Base-by-base conservation (phyloP, 2,113 vertebrate genomes). In the Eonycteris spelaea region DNA sequence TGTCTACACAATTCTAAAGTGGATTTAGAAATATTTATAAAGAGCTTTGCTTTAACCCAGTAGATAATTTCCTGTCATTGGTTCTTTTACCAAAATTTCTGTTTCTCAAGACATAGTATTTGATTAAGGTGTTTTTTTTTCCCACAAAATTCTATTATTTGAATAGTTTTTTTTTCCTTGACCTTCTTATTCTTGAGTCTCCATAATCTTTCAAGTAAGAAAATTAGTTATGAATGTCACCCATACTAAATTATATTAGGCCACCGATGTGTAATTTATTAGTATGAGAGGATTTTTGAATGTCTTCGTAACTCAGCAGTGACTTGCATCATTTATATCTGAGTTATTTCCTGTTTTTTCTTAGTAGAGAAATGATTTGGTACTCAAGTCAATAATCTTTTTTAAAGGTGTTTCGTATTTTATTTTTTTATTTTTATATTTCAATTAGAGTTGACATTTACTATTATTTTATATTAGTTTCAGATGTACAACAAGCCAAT, bases 281-380 rank as follows among this genome's bases (percentile, higher is more conserved):
- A 48, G 51, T 83, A 88, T 1, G 83, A 97, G 1, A 22, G 26
- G 79, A 97, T 96, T 96, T 97, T 82, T 21, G 70, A 96, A 95
- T 55, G 35, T 70, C 57, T 93, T 65, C 6, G 48, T 96, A 97
- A 93, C n/a, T 45, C 12, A 95, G 7, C 28, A 75, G n/a, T 78
- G 38, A 88, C 4, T 96, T 91, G 71, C 38, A n/a, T 92, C 86
- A 96, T 67, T 96, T 33, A 51, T 53, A 97, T 40, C 74, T 87
- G 48, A 96, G 45, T 90, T 96, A 96, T 85, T 97, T 96, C 11
- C 51, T 80, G 1, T 90, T 97, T 97, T 97, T 90, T 95, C 97
- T 96, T 95, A 30, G 75, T 84, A 18, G 84, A 21, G 55, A 80
- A 67, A 91, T 79, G 77, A 70, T n/a, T 55, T 89, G 28, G 43